Percentiles rank a stretch among this genome's conserved stretches.
Conservation (phyloP, 2,797 vertebrate species). For the Prunella strophiata region DNA sequence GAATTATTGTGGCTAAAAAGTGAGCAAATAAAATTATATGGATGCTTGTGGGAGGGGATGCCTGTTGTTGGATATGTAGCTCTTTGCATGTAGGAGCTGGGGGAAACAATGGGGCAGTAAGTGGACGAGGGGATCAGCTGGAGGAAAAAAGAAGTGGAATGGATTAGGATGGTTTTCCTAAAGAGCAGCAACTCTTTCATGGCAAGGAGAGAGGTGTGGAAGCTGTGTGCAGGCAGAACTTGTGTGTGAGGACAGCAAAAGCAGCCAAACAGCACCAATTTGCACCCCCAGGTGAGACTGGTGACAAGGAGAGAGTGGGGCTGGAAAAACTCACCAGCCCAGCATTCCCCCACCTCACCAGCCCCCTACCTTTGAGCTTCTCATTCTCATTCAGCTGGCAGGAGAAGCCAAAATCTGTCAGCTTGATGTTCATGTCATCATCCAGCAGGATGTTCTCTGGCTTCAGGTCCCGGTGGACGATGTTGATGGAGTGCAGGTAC, state of each 20-base stretch:
- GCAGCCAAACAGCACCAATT: not conserved
- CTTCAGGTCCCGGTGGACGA: constrained; percentile 95
- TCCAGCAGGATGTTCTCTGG: constrained; percentile 97
- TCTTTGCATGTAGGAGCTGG: not conserved
- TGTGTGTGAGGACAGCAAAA: fast-evolving
- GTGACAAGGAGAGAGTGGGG: not conserved
- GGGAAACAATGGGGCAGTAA: not conserved
- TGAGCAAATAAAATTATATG: fast-evolving
- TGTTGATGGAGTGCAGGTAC: constrained; percentile 89
- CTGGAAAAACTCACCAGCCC: not conserved
- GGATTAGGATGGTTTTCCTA: not conserved
- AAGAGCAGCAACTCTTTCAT: not conserved
- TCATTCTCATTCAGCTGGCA: constrained; percentile 83
- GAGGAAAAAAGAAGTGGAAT: not conserved
- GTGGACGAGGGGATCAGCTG: not conserved
- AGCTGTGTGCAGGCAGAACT: not conserved
- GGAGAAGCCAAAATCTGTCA: constrained; percentile 96
- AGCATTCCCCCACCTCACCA: fast-evolving
- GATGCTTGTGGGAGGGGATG: not conserved
- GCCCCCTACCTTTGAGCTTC: constrained; percentile 85
- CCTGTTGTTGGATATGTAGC: fast-evolving
- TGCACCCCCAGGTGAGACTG: not conserved
- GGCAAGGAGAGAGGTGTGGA: not conserved
- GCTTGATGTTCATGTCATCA: constrained; percentile 95
- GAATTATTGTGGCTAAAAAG: not conserved